Percentiles rank a stretch among this genome's conserved stretches.
phyloP scores from a whole-genome alignment of 1,140 invertebrate genomes.

The Zaprionus ornatus region DNA sequence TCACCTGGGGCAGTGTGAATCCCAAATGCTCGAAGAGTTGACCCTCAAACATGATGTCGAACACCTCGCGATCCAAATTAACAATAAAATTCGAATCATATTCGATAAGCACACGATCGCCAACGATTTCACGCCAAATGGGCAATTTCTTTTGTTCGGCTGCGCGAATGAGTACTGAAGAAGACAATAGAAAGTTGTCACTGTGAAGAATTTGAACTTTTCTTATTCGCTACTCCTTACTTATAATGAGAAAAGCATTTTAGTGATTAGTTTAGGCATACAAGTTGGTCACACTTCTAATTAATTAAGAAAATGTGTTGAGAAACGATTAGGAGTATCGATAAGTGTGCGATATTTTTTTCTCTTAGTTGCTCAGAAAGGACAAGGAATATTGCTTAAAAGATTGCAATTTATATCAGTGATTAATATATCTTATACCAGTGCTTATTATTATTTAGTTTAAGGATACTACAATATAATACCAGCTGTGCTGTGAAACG shows the following conservation, averaged over 20 bases:
- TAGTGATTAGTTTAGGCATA: not conserved
- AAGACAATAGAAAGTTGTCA: not conserved
- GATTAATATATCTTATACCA: too few species aligned
- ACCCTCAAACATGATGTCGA: constrained; percentile 90
- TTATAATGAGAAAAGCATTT: too few species aligned
- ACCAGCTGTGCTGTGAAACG: too few species aligned
- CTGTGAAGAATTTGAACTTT: not conserved
- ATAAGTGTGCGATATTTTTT: too few species aligned
- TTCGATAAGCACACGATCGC: constrained; percentile 87
- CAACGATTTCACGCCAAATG: constrained; percentile 88
- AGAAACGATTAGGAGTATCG: not conserved
- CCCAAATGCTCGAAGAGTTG: constrained; percentile 90
- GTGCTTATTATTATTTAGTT: too few species aligned
- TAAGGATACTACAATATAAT: too few species aligned
- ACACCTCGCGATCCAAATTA: constrained; percentile 87
- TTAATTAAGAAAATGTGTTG: not conserved
- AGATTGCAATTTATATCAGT: too few species aligned
- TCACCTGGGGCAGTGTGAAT: constrained; percentile 85
- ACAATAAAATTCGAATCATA: constrained; percentile 87
- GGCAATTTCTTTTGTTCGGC: constrained; percentile 84
- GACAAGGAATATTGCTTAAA: too few species aligned
- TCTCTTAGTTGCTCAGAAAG: too few species aligned
- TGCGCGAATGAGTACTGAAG: constrained; percentile 64
- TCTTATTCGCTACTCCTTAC: not conserved
- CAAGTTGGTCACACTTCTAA: not conserved